These are phyloP conservation scores for Butorides virescens DNA, from an alignment of 2,113 vertebrate species.

Conservation along the genomic window DNA sequence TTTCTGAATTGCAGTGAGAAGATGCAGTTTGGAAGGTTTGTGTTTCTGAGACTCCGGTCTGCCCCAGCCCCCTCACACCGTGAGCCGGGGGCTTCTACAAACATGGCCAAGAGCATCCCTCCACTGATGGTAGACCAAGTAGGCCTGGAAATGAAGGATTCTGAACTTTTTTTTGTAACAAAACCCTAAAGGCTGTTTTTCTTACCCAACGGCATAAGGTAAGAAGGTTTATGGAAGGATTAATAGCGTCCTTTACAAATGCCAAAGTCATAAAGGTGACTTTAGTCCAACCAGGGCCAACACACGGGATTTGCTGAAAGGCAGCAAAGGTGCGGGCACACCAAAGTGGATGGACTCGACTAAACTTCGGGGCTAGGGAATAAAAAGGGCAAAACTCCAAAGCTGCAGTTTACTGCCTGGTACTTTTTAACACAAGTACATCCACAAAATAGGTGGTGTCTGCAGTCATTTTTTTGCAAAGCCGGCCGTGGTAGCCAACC, in stretches of 20 bases:
- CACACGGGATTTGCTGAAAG: not conserved
- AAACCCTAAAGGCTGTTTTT: not conserved
- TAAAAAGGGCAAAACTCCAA: not conserved
- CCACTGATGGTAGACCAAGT: not conserved
- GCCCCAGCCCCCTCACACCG: rapidly evolving
- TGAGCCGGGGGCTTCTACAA: not conserved
- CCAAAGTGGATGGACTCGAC: not conserved
- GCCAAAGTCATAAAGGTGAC: not conserved
- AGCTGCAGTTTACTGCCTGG: not conserved
- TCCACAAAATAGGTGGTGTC: not conserved
- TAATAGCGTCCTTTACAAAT: not conserved
- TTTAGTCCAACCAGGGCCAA: not conserved
- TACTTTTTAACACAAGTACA: not conserved
- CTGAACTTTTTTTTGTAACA: not conserved
- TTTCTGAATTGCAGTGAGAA: not conserved
- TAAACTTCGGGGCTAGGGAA: not conserved
- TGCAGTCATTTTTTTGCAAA: not conserved
- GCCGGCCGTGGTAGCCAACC: not conserved
- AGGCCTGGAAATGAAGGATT: not conserved
- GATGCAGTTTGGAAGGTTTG: not conserved
- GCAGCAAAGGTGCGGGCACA: not conserved
- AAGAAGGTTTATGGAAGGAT: not conserved
- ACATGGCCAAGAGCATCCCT: not conserved
- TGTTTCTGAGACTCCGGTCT: not conserved
- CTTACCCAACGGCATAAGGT: not conserved